A percentile compares a stretch with the other conserved stretches of the same genome.
These are phyloP conservation scores for Drosophila triauraria DNA, from an alignment of 1,140 invertebrate genomes.

Conservation along the genomic window DNA sequence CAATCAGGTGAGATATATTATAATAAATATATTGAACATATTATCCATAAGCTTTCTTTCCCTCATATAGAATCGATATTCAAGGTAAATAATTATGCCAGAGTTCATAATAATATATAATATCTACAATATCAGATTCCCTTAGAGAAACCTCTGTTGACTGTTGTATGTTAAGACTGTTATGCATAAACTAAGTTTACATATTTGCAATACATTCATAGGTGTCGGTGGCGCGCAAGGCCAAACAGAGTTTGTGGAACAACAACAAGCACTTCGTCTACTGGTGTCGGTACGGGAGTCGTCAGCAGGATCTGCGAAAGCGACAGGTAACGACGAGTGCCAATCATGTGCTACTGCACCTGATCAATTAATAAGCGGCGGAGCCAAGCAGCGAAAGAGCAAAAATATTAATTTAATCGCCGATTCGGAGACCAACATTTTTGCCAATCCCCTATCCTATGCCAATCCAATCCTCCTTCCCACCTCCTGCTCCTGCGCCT, in stretches of 20 bases:
- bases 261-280: conserved; percentile 89
- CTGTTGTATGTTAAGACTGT: neutral
- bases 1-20: conserved; percentile 86
- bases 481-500: conserved; percentile 3
- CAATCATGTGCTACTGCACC: conserved; percentile 75
- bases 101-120: neutral
- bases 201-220: conserved; percentile 8
- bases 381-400: conserved; percentile 9
- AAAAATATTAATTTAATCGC: neutral
- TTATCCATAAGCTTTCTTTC: neutral
- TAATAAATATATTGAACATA: too few relatives aligned
- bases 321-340: conserved; percentile 87
- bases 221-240: conserved; percentile 83
- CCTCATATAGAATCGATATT: conserved; percentile 1
- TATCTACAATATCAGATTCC: neutral
- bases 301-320: conserved; percentile 87
- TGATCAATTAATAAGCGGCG: conserved; percentile 75
- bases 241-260: conserved; percentile 86
- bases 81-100: neutral
- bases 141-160: conserved; percentile 3
- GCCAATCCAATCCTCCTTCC: too few relatives aligned
- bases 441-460: conserved; percentile 3
- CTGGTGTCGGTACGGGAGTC: conserved; percentile 89
- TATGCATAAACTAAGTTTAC: neutral
- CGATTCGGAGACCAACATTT: conserved; percentile 37